Conservation (phyloP, 2,797 vertebrate genomes). For the Sebastes kiyomatsui region DNA sequence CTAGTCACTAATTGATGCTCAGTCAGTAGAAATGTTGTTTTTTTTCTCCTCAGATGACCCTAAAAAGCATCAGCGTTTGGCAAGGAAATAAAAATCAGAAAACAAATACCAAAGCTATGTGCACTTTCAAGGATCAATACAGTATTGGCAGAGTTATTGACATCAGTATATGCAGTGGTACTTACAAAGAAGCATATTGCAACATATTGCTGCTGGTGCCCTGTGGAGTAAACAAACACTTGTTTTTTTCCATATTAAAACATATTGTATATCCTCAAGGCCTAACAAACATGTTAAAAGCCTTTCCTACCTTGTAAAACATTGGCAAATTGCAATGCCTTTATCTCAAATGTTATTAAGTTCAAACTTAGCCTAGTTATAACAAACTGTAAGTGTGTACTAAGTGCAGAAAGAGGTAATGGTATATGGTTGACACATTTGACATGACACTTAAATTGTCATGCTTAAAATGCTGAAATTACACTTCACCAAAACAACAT, state of each 20-base stretch:
- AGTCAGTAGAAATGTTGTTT: not conserved
- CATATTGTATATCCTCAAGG: not conserved
- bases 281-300: not conserved
- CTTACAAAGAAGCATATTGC: not conserved
- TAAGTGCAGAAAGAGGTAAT: not conserved
- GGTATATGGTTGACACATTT: not conserved
- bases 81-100: conserved; percentile 1
- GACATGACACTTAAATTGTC: not conserved
- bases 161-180: not conserved
- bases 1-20: conserved; percentile 36
- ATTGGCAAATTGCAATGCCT: not conserved
- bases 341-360: not conserved
- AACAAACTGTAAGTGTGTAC: too few species aligned
- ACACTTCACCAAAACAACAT: too few species aligned
- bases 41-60: conserved; percentile 22
- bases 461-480: too few species aligned
- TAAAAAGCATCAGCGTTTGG: not conserved
- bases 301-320: not conserved
- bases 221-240: not conserved
- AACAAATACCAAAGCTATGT: conserved; percentile 14
- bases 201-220: not conserved
- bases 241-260: not conserved
- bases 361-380: not conserved
- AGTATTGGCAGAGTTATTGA: conserved; percentile 1
- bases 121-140: conserved; percentile 8